Percentiles rank a stretch among this genome's conserved stretches.
Evolutionary conservation across 23 tunicate species (phyloP).

Genomic region (Styela clava): DNA sequence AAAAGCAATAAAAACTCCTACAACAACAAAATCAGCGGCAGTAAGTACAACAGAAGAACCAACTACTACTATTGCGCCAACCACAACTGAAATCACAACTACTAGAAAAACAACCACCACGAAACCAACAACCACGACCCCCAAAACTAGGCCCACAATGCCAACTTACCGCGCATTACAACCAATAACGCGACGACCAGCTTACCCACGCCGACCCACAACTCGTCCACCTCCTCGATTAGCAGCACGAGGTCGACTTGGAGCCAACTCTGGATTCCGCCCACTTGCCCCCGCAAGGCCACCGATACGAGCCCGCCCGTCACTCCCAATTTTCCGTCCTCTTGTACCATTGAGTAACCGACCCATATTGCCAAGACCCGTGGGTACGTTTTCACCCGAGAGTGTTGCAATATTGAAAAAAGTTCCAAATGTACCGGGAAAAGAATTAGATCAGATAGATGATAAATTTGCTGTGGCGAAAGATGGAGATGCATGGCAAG

Average conservation of each 20-base stretch:
- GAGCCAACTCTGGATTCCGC: background rate
- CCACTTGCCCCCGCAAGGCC: background rate
- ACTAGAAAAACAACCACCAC: slow-evolving; percentile 1
- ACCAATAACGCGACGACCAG: slow-evolving; percentile 7
- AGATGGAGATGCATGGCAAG: slow-evolving; percentile 7
- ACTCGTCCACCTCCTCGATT: background rate
- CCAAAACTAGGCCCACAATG: slow-evolving; percentile 5
- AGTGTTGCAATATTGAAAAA: slow-evolving; percentile 16
- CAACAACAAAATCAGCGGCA: background rate
- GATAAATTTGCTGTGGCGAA: slow-evolving; percentile 17
- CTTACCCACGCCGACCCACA: background rate
- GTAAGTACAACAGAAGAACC: background rate
- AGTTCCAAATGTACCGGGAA: background rate
- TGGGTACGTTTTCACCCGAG: background rate
- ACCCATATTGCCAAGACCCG: background rate
- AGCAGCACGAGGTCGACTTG: background rate
- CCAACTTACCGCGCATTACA: slow-evolving; percentile 13
- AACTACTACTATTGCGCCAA: background rate
- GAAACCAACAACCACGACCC: slow-evolving; percentile 1
- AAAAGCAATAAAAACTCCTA: background rate
- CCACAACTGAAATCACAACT: background rate
- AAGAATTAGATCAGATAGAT: slow-evolving; percentile 12
- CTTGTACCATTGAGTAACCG: background rate
- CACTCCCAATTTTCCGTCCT: background rate
- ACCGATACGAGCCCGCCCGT: background rate